Percentiles rank a stretch among this genome's conserved stretches.
phyloP scores from a whole-genome alignment of 2,888 invertebrate species.

The Megaustenia siamemsis region DNA sequence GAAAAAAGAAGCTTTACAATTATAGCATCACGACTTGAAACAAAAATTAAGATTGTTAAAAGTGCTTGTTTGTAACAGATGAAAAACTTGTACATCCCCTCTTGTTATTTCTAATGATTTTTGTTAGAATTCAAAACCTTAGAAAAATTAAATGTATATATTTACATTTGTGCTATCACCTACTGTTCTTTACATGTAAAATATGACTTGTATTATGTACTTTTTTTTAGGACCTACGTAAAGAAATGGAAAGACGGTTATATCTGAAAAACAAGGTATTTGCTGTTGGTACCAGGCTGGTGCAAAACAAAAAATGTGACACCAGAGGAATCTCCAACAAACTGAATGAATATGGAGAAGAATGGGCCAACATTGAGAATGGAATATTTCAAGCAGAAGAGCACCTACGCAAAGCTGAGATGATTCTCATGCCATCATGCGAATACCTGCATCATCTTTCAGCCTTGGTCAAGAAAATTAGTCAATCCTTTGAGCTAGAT shows the following conservation, averaged over 20 bases:
- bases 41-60: too few species aligned
- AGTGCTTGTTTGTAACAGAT: too few species aligned
- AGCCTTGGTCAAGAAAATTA: conserved; percentile 74
- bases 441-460: conserved; percentile 77
- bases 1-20: too few species aligned
- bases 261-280: conserved; percentile 67
- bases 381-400: conserved; percentile 72
- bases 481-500: conserved; percentile 69
- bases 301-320: conserved; percentile 67
- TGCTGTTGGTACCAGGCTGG: conserved; percentile 71
- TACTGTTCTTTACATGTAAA: too few species aligned
- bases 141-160: too few species aligned
- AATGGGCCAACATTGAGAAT: conserved; percentile 73
- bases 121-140: too few species aligned
- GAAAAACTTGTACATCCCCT: too few species aligned
- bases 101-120: too few species aligned
- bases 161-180: too few species aligned
- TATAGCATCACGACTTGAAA: too few species aligned
- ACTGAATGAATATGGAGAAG: conserved; percentile 69
- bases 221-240: not conserved
- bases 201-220: too few species aligned
- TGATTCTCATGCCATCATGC: conserved; percentile 77
- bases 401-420: conserved; percentile 75
- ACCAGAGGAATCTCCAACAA: conserved; percentile 66
- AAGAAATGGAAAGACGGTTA: not conserved